Conservation (phyloP, 2,888 invertebrate genomes). For the Scaptodrosophila latifasciaeformis region DNA sequence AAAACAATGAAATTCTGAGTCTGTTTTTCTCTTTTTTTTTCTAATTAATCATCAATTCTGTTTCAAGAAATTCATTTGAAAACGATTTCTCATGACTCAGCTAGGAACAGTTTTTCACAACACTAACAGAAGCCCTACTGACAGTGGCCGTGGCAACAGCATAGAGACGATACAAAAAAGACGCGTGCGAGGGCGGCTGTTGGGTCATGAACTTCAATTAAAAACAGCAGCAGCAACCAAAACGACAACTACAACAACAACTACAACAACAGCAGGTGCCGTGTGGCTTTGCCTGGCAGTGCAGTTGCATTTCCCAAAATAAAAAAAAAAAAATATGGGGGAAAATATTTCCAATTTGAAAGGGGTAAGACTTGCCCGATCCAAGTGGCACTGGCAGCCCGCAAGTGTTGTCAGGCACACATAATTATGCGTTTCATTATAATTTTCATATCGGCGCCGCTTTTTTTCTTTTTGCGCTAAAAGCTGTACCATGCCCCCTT, state of each 20-base stretch:
- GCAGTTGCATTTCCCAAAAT: slow-evolving; percentile 1
- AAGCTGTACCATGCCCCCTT: not conserved
- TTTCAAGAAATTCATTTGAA: too few relatives aligned
- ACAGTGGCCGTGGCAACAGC: too few relatives aligned
- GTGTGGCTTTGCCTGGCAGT: slow-evolving; percentile 8
- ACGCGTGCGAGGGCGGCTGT: slow-evolving; percentile 40
- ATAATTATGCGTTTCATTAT: slow-evolving; percentile 41
- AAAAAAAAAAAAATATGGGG: not conserved
- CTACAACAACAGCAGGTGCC: slow-evolving; percentile 24
- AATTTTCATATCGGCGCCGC: slow-evolving; percentile 9
- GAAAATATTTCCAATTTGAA: not conserved
- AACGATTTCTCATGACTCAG: too few relatives aligned
- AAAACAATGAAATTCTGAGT: too few relatives aligned
- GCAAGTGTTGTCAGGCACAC: slow-evolving; percentile 43
- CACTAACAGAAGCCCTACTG: slow-evolving; percentile 13
- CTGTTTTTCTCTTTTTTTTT: too few relatives aligned
- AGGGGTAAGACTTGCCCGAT: not conserved
- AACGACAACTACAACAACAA: slow-evolving; percentile 18
- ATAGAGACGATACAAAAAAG: slow-evolving; percentile 13
- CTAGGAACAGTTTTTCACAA: too few relatives aligned
- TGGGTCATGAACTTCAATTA: slow-evolving; percentile 64
- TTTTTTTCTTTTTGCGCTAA: not conserved
- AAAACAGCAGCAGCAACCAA: slow-evolving; percentile 23
- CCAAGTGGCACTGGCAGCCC: not conserved
- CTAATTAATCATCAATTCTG: too few relatives aligned